These are phyloP conservation scores for Lucinisca nassula DNA, from an alignment of 2,888 invertebrate genomes.

Conservation along the genomic window DNA sequence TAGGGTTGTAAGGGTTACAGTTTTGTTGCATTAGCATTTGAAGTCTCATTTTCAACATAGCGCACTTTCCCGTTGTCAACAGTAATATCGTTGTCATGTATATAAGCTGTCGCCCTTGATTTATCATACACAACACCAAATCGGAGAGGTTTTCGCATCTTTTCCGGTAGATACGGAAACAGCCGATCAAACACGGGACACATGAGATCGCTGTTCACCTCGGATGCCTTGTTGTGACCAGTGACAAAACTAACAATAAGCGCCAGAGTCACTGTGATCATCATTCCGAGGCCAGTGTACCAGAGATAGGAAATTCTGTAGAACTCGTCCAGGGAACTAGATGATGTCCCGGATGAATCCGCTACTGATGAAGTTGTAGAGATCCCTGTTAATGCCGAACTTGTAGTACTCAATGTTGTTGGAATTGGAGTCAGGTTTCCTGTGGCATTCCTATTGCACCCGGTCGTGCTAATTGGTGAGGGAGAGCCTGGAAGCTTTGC, in stretches of 20 bases:
- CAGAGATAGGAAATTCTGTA: conserved; percentile 74
- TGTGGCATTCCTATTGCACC: conserved; percentile 49
- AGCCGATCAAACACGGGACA: conserved; percentile 61
- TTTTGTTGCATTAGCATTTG: too few relatives aligned
- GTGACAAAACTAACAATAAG: conserved; percentile 70
- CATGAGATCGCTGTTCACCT: conserved; percentile 55
- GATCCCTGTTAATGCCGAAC: background rate
- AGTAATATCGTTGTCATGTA: background rate
- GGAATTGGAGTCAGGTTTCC: conserved; percentile 5
- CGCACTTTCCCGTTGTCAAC: too few relatives aligned
- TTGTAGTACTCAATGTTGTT: background rate
- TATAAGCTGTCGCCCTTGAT: background rate
- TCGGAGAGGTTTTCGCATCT: conserved; percentile 48
- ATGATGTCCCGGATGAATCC: background rate
- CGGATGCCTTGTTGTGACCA: conserved; percentile 51
- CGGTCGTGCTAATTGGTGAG: conserved; percentile 26
- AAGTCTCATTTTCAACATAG: too few relatives aligned
- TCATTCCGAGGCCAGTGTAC: conserved; percentile 72
- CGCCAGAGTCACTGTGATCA: conserved; percentile 60
- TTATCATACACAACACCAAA: conserved; percentile 60
- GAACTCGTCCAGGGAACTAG: conserved; percentile 51
- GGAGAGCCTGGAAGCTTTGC: conserved; percentile 31
- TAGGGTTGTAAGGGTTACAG: too few relatives aligned
- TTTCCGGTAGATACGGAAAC: conserved; percentile 65
- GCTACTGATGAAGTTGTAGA: conserved; percentile 30